phyloP scores from a whole-genome alignment of 1,140 invertebrate genomes.

The Dolichoris vasculosae region DNA sequence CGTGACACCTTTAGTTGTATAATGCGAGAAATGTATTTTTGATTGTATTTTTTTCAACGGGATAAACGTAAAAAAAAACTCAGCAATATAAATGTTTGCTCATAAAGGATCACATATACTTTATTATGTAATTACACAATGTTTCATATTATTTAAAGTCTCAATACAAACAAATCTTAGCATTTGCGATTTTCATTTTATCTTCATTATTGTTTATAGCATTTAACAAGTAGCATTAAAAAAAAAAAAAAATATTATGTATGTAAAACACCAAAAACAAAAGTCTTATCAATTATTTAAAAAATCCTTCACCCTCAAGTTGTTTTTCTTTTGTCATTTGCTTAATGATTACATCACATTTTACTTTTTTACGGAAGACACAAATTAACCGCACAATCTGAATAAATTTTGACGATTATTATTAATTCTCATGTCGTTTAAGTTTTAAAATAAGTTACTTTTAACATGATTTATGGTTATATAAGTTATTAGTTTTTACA shows the following conservation, averaged over 20 bases:
- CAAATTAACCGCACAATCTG: too few species aligned
- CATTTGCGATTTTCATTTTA: slow-evolving; percentile 62
- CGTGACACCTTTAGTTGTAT: slow-evolving; percentile 41
- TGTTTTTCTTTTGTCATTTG: too few species aligned
- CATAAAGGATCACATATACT: slow-evolving; percentile 51
- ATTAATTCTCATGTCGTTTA: too few species aligned
- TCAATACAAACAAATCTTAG: slow-evolving; percentile 58
- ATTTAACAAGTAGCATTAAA: slow-evolving; percentile 62
- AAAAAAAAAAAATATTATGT: slow-evolving; percentile 58
- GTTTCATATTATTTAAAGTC: slow-evolving; percentile 45
- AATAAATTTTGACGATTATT: too few species aligned
- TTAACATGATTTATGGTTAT: too few species aligned
- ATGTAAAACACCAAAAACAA: slow-evolving; percentile 56
- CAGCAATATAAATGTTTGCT: slow-evolving; percentile 52
- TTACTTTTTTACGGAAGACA: too few species aligned
- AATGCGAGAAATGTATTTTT: slow-evolving; percentile 30
- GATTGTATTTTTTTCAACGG: slow-evolving; percentile 42
- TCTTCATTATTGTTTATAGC: slow-evolving; percentile 63
- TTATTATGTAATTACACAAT: slow-evolving; percentile 41
- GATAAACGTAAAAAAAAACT: slow-evolving; percentile 43
- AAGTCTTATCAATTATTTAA: slow-evolving; percentile 18
- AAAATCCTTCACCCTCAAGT: slow-evolving; percentile 5
- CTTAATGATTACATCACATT: too few species aligned
- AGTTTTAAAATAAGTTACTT: too few species aligned
- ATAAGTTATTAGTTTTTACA: too few species aligned